A percentile compares a stretch with the other conserved stretches of the same genome.
These are phyloP conservation scores for Lampropteryx suffumata DNA, from an alignment of 2,888 invertebrate species.

Conservation along the genomic window DNA sequence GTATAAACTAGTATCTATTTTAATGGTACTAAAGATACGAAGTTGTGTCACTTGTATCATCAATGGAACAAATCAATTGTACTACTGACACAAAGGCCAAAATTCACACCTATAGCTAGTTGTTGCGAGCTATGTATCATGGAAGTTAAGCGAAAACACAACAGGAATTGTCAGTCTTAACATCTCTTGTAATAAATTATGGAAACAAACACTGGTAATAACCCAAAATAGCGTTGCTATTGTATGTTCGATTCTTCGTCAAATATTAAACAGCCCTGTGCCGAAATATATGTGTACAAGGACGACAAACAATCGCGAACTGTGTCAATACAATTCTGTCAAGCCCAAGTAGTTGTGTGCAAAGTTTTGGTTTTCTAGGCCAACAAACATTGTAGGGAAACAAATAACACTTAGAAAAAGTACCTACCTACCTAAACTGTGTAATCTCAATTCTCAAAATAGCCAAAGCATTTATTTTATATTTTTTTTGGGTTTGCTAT, in stretches of 20 bases:
- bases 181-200: too few species aligned
- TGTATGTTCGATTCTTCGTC: slow-evolving; percentile 8
- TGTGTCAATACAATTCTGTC: slow-evolving; percentile 29
- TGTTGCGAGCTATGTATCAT: too few species aligned
- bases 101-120: too few species aligned
- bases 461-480: neutral
- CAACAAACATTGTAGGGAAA: slow-evolving; percentile 28
- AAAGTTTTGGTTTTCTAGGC: slow-evolving; percentile 33
- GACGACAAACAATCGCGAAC: slow-evolving; percentile 30
- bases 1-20: too few species aligned
- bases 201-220: too few species aligned
- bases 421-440: slow-evolving; percentile 3
- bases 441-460: slow-evolving; percentile 3
- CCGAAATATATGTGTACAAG: slow-evolving; percentile 22
- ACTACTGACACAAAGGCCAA: too few species aligned
- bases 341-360: slow-evolving; percentile 24
- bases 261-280: slow-evolving; percentile 16
- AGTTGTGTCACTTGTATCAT: too few species aligned
- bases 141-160: too few species aligned
- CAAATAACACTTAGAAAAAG: slow-evolving; percentile 16
- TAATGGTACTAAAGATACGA: too few species aligned
- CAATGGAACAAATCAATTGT: too few species aligned
- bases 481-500: too few species aligned
- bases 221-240: neutral
- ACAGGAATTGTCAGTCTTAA: too few species aligned